Evolutionary conservation across 2,113 vertebrate species (phyloP).

Genomic region (Enhydra lutris): DNA sequence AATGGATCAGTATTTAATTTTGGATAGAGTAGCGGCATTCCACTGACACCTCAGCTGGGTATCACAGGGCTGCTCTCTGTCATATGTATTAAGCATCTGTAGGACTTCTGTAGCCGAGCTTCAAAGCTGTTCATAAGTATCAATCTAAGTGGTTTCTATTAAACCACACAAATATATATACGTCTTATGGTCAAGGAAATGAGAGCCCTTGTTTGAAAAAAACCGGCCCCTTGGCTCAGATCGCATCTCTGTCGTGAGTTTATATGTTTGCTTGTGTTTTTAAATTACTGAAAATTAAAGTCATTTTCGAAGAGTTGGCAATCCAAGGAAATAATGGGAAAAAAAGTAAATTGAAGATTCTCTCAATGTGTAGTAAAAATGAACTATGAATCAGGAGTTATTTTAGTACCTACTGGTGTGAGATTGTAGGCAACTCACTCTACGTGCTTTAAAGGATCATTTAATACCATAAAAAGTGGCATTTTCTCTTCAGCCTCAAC

Average conservation of each 20-base stretch:
- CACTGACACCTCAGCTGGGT: neutral
- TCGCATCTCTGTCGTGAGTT: neutral
- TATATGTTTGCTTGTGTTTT: neutral
- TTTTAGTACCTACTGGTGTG: neutral
- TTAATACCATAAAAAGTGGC: neutral
- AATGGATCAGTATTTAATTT: neutral
- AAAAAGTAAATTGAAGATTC: neutral
- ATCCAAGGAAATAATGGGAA: neutral
- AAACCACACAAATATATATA: neutral
- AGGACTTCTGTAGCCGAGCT: neutral
- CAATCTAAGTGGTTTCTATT: neutral
- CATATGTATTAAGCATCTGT: neutral
- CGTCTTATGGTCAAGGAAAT: neutral
- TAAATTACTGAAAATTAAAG: constrained; percentile 9
- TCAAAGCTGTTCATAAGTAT: neutral
- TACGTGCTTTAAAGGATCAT: neutral
- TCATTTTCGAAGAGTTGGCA: neutral
- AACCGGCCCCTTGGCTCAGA: neutral
- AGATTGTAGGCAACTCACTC: neutral
- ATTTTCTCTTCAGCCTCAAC: neutral
- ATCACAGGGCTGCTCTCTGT: neutral
- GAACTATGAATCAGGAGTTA: neutral
- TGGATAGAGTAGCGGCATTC: neutral
- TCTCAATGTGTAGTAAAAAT: neutral
- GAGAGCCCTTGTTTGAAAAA: neutral